Conservation (phyloP, 2,797 vertebrate species). For the Vireo griseus region DNA sequence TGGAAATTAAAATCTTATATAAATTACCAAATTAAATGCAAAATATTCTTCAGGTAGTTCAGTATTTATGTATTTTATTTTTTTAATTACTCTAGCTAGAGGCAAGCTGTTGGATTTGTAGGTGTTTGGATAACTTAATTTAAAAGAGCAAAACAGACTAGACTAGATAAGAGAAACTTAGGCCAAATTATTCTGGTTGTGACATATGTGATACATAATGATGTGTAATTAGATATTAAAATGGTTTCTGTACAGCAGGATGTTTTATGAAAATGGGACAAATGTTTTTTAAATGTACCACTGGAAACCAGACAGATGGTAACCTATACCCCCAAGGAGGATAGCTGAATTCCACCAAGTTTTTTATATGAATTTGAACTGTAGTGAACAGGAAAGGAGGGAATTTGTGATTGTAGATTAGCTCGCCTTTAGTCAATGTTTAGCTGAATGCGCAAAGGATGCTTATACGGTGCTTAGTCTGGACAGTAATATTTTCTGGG, state of each 20-base stretch:
- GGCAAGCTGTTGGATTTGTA: background rate
- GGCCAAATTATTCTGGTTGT: constrained; percentile 29
- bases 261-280: constrained; percentile 50
- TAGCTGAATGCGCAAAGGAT: constrained; percentile 35
- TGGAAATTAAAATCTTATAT: background rate
- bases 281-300: constrained; percentile 59
- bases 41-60: background rate
- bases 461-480: constrained; percentile 1
- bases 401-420: constrained; percentile 39
- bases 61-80: constrained; percentile 14
- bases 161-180: constrained; percentile 23
- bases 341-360: constrained; percentile 38
- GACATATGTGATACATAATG: constrained; percentile 52
- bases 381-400: constrained; percentile 45
- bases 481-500: constrained; percentile 40
- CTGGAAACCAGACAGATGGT: constrained; percentile 58
- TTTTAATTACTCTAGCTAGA: constrained; percentile 14
- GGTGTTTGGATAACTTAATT: constrained; percentile 32
- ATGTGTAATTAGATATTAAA: constrained; percentile 54
- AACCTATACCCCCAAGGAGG: constrained; percentile 53
- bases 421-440: background rate
- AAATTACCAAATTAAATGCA: constrained; percentile 29
- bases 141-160: constrained; percentile 20
- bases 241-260: constrained; percentile 48
- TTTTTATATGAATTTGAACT: constrained; percentile 33